These are phyloP conservation scores for Zophobas morio DNA, from an alignment of 1,140 invertebrate genomes.

Conservation along the genomic window DNA sequence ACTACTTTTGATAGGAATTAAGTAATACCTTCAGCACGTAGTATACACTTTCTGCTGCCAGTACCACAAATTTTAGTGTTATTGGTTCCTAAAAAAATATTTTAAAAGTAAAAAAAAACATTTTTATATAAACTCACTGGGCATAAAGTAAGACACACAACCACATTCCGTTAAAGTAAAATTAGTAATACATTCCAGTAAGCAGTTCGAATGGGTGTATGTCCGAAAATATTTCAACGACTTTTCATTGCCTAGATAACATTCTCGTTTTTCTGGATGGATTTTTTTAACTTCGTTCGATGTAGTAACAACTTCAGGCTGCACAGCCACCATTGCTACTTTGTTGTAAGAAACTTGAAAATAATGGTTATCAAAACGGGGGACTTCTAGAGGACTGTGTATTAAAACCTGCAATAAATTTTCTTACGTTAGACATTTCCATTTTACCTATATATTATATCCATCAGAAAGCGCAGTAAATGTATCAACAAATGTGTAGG, in stretches of 20 bases:
- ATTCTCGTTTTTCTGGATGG: slow-evolving; percentile 70
- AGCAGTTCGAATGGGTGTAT: slow-evolving; percentile 82
- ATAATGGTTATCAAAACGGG: not conserved
- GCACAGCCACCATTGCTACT: not conserved
- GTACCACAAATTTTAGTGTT: not conserved
- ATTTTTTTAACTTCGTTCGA: slow-evolving; percentile 69
- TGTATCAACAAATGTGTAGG: too few relatives aligned
- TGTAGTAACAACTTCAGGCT: slow-evolving; percentile 61
- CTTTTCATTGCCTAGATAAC: slow-evolving; percentile 72
- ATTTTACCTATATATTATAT: too few relatives aligned
- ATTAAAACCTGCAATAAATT: too few relatives aligned
- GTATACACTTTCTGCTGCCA: not conserved
- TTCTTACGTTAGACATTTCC: too few relatives aligned
- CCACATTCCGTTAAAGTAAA: slow-evolving; percentile 77
- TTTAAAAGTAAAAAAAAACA: not conserved
- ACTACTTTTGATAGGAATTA: too few relatives aligned
- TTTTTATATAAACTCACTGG: slow-evolving; percentile 68
- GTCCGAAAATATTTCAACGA: slow-evolving; percentile 73
- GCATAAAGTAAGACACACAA: slow-evolving; percentile 76
- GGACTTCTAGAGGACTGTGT: not conserved
- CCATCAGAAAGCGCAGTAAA: too few relatives aligned
- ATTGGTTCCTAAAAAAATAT: not conserved
- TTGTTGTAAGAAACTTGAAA: not conserved
- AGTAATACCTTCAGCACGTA: not conserved
- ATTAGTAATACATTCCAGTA: slow-evolving; percentile 82